Percentiles rank a stretch among this genome's conserved stretches.
Evolutionary conservation across 2,797 vertebrate species (phyloP).

Genomic region (Aselliscus stoliczkanus): DNA sequence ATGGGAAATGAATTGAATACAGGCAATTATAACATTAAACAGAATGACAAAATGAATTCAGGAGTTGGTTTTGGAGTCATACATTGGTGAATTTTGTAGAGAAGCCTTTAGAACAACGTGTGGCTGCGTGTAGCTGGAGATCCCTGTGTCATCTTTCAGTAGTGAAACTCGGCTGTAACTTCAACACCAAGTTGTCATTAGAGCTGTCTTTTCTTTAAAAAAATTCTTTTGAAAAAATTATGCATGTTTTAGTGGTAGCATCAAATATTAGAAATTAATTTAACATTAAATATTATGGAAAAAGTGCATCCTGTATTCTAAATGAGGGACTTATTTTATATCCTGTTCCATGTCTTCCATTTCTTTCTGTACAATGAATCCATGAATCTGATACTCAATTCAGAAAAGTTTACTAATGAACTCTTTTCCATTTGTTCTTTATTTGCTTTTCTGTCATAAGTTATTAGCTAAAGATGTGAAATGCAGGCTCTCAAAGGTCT

Average conservation of each 20-base stretch:
- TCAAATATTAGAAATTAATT: constrained; percentile 48
- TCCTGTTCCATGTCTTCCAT: background rate
- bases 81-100: background rate
- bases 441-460: background rate
- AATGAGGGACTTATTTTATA: background rate
- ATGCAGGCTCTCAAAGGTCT: background rate
- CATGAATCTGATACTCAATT: background rate
- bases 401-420: background rate
- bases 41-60: background rate
- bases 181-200: background rate
- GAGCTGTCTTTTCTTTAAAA: background rate
- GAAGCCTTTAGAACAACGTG: background rate
- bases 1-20: constrained; percentile 42
- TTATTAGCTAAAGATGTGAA: constrained; percentile 28
- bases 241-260: background rate
- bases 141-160: background rate
- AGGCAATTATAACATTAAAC: constrained; percentile 35
- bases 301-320: background rate
- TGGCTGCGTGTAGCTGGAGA: background rate
- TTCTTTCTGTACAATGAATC: constrained; percentile 19
- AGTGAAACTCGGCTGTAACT: background rate
- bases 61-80: constrained; percentile 13
- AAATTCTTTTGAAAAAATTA: background rate
- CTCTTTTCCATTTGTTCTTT: background rate
- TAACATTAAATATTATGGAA: background rate